phyloP scores from a whole-genome alignment of 2,797 vertebrate species.

The Rhyacichthys aspro region DNA sequence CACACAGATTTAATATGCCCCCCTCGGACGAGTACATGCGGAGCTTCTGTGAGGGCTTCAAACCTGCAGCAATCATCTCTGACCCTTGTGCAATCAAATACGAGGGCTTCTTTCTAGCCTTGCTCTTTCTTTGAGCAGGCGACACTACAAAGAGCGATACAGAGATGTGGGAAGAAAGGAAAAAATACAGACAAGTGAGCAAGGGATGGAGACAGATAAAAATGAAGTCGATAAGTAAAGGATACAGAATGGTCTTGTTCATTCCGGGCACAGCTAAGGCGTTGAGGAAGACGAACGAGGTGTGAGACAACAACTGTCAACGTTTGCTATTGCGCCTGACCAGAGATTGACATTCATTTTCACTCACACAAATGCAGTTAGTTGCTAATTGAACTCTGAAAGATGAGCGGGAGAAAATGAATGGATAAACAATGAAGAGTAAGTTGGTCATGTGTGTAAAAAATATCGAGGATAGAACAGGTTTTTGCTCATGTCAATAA shows the following conservation, averaged over 20 bases:
- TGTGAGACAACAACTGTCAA: too few species aligned
- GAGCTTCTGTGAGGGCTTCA: slow-evolving; percentile 35
- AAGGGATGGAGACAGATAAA: neutral
- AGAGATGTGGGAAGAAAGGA: neutral
- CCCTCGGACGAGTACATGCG: neutral
- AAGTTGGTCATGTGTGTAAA: too few species aligned
- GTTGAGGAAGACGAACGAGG: neutral
- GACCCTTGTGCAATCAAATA: slow-evolving; percentile 58
- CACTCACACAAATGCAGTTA: too few species aligned
- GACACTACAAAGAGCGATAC: slow-evolving; percentile 33
- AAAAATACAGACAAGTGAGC: neutral
- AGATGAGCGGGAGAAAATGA: too few species aligned
- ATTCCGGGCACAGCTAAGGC: neutral
- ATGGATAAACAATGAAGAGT: too few species aligned
- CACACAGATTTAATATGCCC: neutral
- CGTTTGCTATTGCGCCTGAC: too few species aligned
- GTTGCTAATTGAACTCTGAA: too few species aligned
- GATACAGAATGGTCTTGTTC: slow-evolving; percentile 1
- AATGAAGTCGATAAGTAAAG: slow-evolving; percentile 2
- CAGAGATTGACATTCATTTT: too few species aligned
- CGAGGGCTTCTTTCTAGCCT: slow-evolving; percentile 22
- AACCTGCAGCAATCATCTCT: slow-evolving; percentile 51
- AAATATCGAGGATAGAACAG: too few species aligned
- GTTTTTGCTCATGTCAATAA: too few species aligned
- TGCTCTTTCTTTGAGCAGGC: slow-evolving; percentile 48